Evolutionary conservation across 2,888 invertebrate species (phyloP).

Genomic region (Leistus spinibarbis): DNA sequence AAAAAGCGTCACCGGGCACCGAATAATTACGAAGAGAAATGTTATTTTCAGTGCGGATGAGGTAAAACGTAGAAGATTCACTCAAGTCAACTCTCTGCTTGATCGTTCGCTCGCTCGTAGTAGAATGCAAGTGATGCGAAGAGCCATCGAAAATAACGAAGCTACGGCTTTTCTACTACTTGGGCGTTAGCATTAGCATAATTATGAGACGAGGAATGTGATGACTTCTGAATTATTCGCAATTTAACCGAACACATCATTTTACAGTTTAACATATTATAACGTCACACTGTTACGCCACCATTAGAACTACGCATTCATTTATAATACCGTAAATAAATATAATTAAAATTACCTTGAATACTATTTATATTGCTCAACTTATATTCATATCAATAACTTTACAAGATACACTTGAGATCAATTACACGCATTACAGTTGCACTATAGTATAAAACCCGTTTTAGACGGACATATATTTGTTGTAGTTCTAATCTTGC

Average conservation of each 20-base stretch:
- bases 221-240: conserved; percentile 1
- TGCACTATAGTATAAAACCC: too few species aligned
- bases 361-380: too few species aligned
- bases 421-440: too few species aligned
- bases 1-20: not conserved
- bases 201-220: conserved; percentile 9
- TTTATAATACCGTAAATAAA: too few species aligned
- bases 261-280: not conserved
- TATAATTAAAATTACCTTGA: too few species aligned
- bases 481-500: too few species aligned
- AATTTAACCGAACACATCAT: not conserved
- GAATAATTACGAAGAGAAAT: conserved; percentile 1
- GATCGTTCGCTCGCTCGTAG: not conserved
- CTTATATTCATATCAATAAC: too few species aligned
- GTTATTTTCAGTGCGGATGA: not conserved
- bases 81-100: not conserved
- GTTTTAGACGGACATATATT: too few species aligned
- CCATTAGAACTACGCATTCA: too few species aligned
- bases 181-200: conserved; percentile 26
- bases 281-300: not conserved
- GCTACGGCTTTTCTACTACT: not conserved
- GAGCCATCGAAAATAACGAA: conserved; percentile 37
- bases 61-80: not conserved
- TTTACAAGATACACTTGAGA: too few species aligned
- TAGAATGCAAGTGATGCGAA: conserved; percentile 24